phyloP scores from a whole-genome alignment of 2,888 invertebrate species.

The Meiosimyza platycephala region DNA sequence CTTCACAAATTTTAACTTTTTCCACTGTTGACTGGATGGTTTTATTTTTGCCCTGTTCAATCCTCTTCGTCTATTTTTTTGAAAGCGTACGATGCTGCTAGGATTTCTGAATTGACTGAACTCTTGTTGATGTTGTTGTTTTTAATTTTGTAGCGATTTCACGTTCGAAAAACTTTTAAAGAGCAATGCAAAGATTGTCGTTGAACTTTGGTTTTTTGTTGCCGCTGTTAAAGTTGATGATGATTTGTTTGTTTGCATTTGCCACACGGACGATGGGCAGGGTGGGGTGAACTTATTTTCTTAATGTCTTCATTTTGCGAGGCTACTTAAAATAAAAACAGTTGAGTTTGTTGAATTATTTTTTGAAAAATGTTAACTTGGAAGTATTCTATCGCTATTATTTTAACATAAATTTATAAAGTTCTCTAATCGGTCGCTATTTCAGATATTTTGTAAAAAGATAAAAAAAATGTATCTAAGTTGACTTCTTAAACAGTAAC shows the following conservation, averaged over 20 bases:
- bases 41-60: neutral
- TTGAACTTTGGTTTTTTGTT: slow-evolving; percentile 15
- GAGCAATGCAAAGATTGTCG: slow-evolving; percentile 64
- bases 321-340: too few relatives aligned
- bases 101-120: neutral
- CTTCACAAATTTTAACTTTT: slow-evolving; percentile 27
- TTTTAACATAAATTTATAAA: too few relatives aligned
- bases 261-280: neutral
- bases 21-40: neutral
- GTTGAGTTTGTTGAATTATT: too few relatives aligned
- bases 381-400: too few relatives aligned
- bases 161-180: slow-evolving; percentile 65
- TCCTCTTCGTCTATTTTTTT: neutral
- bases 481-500: too few relatives aligned
- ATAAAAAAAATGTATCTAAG: too few relatives aligned
- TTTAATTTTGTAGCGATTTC: slow-evolving; percentile 65
- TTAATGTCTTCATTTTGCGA: too few relatives aligned
- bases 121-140: slow-evolving; percentile 41
- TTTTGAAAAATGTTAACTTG: too few relatives aligned
- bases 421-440: too few relatives aligned
- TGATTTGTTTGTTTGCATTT: slow-evolving; percentile 28
- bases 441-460: too few relatives aligned
- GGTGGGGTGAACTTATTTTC: too few relatives aligned
- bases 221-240: neutral
- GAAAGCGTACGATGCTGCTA: neutral